phyloP scores from a whole-genome alignment of 2,888 invertebrate genomes.

The Noctua janthina region DNA sequence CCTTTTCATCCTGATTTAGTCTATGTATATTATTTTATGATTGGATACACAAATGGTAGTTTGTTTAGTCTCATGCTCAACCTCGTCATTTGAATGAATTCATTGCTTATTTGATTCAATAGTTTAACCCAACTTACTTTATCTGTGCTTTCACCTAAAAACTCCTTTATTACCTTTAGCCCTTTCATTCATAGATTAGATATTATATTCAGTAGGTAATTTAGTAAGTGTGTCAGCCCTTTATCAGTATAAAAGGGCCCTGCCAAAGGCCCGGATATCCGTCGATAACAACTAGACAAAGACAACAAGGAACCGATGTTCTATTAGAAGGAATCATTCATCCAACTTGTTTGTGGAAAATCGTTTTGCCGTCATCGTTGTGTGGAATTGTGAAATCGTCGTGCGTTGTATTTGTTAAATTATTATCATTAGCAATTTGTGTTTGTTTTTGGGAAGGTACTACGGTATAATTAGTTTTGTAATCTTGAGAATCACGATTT shows the following conservation, averaged over 20 bases:
- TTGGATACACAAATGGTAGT: neutral
- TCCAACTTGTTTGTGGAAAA: conserved; percentile 19
- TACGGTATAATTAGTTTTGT: conserved; percentile 18
- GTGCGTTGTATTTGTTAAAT: conserved; percentile 17
- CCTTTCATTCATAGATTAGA: conserved; percentile 44
- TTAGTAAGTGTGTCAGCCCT: conserved; percentile 53
- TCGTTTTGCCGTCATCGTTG: conserved; percentile 22
- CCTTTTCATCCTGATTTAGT: conserved; percentile 11
- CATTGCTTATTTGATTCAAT: neutral
- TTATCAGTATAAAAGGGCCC: conserved; percentile 62
- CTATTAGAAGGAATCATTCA: conserved; percentile 46
- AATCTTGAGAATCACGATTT: conserved; percentile 26
- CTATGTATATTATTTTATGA: neutral
- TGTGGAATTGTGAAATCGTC: conserved; percentile 12
- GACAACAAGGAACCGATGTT: conserved; percentile 54
- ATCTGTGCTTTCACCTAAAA: conserved; percentile 25
- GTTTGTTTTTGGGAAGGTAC: conserved; percentile 9
- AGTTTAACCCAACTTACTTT: conserved; percentile 4
- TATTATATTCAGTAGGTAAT: conserved; percentile 48
- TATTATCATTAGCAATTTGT: conserved; percentile 15
- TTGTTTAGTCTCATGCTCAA: neutral
- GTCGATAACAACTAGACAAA: conserved; percentile 70
- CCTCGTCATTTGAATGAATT: no score
- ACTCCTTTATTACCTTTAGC: neutral
- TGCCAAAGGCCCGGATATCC: conserved; percentile 71